A percentile compares a stretch with the other conserved stretches of the same genome.
Conservation (phyloP, 1,140 invertebrate genomes). For the Agraylea sexmaculata region DNA sequence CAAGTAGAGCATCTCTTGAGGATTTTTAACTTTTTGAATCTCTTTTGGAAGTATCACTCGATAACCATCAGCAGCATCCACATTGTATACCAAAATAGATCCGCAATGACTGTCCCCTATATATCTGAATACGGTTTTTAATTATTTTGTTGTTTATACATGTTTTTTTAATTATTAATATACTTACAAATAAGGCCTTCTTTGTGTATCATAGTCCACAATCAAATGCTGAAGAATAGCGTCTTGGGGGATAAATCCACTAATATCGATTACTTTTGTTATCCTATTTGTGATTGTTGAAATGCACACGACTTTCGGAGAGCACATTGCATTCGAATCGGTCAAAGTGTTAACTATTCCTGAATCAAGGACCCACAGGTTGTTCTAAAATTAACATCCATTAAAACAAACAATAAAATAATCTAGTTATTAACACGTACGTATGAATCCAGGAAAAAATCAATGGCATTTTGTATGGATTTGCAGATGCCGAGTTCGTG, state of each 20-base stretch:
- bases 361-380: constrained; percentile 48
- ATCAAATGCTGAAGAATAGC: constrained; percentile 48
- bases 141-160: background rate
- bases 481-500: constrained; percentile 29
- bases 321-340: constrained; percentile 36
- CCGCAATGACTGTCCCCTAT: constrained; percentile 49
- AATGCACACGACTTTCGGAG: constrained; percentile 45
- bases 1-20: constrained; percentile 47
- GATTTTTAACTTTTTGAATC: constrained; percentile 28
- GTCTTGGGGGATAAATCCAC: constrained; percentile 31
- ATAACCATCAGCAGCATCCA: constrained; percentile 43
- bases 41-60: constrained; percentile 45
- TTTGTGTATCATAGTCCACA: constrained; percentile 33
- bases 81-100: constrained; percentile 51
- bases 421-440: constrained; percentile 21
- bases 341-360: constrained; percentile 46
- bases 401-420: constrained; percentile 1
- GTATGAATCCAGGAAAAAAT: constrained; percentile 32
- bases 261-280: constrained; percentile 43
- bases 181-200: constrained; percentile 25
- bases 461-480: constrained; percentile 37
- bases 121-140: constrained; percentile 36
- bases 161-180: constrained; percentile 4
- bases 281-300: constrained; percentile 43
- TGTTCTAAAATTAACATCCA: constrained; percentile 24